Percentiles rank a stretch among this genome's conserved stretches.
Conservation (phyloP, 2,888 invertebrate genomes). For the Elegia similella region DNA sequence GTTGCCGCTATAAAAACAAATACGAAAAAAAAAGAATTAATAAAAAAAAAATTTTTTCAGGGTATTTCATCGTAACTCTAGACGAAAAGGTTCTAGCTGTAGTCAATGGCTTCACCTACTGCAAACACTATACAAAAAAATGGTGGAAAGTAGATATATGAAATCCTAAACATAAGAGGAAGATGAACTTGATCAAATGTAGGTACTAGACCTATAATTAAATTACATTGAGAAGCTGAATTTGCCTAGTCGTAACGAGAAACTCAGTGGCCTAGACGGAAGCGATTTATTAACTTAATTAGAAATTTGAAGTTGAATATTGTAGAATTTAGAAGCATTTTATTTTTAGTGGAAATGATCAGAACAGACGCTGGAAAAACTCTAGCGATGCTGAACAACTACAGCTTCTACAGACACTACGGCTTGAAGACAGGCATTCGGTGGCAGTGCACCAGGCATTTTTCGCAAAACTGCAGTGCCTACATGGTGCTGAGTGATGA, state of each 20-base stretch:
- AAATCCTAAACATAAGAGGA: too few species aligned
- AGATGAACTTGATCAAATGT: too few species aligned
- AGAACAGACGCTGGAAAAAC: constrained; percentile 26
- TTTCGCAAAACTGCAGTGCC: constrained; percentile 28
- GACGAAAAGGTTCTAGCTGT: background rate
- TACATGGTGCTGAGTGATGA: constrained; percentile 30
- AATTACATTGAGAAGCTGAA: too few species aligned
- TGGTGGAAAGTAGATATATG: too few species aligned
- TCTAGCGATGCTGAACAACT: constrained; percentile 29
- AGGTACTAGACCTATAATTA: too few species aligned
- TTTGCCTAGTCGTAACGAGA: too few species aligned
- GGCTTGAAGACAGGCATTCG: constrained; percentile 27
- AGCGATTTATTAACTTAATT: too few species aligned
- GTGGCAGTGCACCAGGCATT: constrained; percentile 39
- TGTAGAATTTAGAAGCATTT: background rate
- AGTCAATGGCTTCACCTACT: constrained; percentile 1
- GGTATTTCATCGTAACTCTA: background rate
- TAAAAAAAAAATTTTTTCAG: too few species aligned
- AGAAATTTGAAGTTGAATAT: too few species aligned
- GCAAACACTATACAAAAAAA: constrained; percentile 1
- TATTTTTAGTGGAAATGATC: constrained; percentile 31
- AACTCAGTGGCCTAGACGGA: too few species aligned
- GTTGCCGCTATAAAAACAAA: too few species aligned
- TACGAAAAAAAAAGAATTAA: too few species aligned
- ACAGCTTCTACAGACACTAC: constrained; percentile 34